Percentiles rank a stretch among this genome's conserved stretches.
phyloP scores from a whole-genome alignment of 2,113 vertebrate species.

The Aegotheles bennettii region DNA sequence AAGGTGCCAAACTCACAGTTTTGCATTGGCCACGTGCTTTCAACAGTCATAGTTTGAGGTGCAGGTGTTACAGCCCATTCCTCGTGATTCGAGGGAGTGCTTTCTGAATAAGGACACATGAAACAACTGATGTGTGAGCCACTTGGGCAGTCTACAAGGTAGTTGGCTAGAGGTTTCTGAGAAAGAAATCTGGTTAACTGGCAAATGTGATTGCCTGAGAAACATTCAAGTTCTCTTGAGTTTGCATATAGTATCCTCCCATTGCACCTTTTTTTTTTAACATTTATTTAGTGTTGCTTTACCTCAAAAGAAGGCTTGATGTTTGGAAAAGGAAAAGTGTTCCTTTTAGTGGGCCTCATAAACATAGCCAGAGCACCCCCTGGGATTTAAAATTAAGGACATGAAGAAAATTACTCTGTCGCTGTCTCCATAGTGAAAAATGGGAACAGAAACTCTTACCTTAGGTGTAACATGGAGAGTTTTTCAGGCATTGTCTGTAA shows the following conservation, averaged over 20 bases:
- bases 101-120: not conserved
- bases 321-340: not conserved
- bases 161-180: not conserved
- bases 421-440: not conserved
- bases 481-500: not conserved
- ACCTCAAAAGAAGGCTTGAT: not conserved
- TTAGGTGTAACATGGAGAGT: rapidly evolving
- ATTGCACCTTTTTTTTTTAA: not conserved
- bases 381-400: not conserved
- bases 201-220: not conserved
- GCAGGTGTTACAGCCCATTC: not conserved
- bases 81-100: not conserved
- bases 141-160: not conserved
- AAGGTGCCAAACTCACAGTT: not conserved
- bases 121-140: not conserved
- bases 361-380: not conserved
- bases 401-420: not conserved
- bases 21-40: not conserved
- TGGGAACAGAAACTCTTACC: not conserved
- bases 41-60: not conserved
- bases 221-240: not conserved
- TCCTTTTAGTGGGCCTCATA: not conserved
- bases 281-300: not conserved
- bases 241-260: not conserved
- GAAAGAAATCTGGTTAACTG: not conserved